A percentile compares a stretch with the other conserved stretches of the same genome.
These are phyloP conservation scores for Ectropis grisescens DNA, from an alignment of 1,140 invertebrate species.

Conservation along the genomic window DNA sequence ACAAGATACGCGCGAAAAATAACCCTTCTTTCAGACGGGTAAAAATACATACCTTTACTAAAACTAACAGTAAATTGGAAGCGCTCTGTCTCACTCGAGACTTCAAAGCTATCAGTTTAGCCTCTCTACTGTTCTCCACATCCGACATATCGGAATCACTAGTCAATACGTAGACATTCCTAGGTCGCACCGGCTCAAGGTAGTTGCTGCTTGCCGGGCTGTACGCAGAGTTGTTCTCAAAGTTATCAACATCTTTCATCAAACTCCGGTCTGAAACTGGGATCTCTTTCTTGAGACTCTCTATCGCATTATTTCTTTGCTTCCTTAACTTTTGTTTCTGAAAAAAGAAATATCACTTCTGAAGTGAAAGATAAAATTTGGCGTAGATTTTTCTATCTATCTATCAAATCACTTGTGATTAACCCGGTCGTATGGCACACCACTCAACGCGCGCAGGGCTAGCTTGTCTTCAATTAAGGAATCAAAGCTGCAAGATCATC, in stretches of 20 bases:
- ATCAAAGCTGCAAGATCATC: too few species aligned
- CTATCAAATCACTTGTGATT: too few species aligned
- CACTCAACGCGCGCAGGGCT: too few species aligned
- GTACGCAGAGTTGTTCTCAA: slow-evolving; percentile 48
- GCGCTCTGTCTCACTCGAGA: slow-evolving; percentile 60
- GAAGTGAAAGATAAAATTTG: too few species aligned
- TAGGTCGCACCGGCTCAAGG: slow-evolving; percentile 37
- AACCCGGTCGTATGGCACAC: too few species aligned
- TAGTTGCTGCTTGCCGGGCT: slow-evolving; percentile 43
- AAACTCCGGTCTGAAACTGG: slow-evolving; percentile 51
- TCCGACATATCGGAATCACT: slow-evolving; percentile 68
- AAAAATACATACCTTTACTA: slow-evolving; percentile 64
- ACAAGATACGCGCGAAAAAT: too few species aligned
- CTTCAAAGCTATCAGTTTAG: slow-evolving; percentile 50
- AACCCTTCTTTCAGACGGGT: too few species aligned
- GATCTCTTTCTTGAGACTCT: slow-evolving; percentile 57
- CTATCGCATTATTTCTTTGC: slow-evolving; percentile 55
- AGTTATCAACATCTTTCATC: slow-evolving; percentile 50
- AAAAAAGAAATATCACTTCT: too few species aligned
- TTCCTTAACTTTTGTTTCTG: slow-evolving; percentile 61
- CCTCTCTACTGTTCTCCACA: slow-evolving; percentile 47
- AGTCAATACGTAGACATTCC: slow-evolving; percentile 35
- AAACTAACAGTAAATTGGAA: slow-evolving; percentile 54
- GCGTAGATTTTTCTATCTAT: too few species aligned
- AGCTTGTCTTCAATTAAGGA: too few species aligned